These are phyloP conservation scores for Drosophila kohkoa DNA, from an alignment of 1,140 invertebrate genomes.

Conservation along the genomic window DNA sequence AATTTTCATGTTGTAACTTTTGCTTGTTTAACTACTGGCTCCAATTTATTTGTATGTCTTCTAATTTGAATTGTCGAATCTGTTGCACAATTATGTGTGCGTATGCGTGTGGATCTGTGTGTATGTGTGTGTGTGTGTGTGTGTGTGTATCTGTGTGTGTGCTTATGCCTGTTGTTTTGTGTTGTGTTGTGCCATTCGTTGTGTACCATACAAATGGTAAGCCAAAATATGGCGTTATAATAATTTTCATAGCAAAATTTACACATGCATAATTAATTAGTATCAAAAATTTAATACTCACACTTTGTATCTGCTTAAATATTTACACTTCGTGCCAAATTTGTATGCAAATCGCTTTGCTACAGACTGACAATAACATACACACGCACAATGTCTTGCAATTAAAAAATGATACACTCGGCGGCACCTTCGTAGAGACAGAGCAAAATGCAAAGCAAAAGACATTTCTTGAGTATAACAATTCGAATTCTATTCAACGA, in stretches of 20 bases:
- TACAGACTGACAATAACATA: slow-evolving; percentile 80
- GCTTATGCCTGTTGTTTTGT: not conserved
- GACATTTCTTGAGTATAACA: too few species aligned
- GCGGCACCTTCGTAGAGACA: slow-evolving; percentile 1
- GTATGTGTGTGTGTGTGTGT: not conserved
- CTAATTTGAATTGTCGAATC: slow-evolving; percentile 52
- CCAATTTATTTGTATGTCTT: slow-evolving; percentile 46
- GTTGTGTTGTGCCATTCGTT: not conserved
- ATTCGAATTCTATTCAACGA: too few species aligned
- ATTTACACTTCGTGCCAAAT: slow-evolving; percentile 84
- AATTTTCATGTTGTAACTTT: slow-evolving; percentile 39
- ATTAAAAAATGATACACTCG: slow-evolving; percentile 72
- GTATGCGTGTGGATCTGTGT: not conserved
- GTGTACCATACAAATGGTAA: slow-evolving; percentile 37
- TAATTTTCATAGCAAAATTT: slow-evolving; percentile 83
- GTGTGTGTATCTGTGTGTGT: not conserved
- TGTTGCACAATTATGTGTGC: slow-evolving; percentile 17
- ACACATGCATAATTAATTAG: slow-evolving; percentile 84
- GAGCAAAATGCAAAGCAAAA: too few species aligned
- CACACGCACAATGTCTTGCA: slow-evolving; percentile 67
- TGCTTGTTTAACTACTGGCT: slow-evolving; percentile 29
- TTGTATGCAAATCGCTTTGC: slow-evolving; percentile 84
- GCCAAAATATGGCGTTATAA: slow-evolving; percentile 78
- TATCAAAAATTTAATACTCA: slow-evolving; percentile 84
- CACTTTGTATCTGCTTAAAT: slow-evolving; percentile 84